A percentile compares a stretch with the other conserved stretches of the same genome.
Conservation (phyloP, 2,888 invertebrate species). For the Drosophila phalerata region DNA sequence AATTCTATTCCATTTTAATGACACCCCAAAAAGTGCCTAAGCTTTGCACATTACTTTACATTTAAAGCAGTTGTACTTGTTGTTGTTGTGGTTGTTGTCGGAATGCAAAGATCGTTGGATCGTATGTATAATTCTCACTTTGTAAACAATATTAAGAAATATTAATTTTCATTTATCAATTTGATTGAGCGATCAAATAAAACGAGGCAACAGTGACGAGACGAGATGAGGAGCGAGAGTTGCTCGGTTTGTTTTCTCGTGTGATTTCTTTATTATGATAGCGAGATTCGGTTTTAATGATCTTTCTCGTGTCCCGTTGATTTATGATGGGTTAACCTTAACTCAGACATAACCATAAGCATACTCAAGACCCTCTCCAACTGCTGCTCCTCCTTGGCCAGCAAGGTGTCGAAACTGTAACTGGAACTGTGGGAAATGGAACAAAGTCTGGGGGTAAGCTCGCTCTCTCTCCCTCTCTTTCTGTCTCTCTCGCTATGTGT, state of each 20-base stretch:
- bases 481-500: background rate
- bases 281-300: conserved; percentile 76
- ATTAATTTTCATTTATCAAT: conserved; percentile 85
- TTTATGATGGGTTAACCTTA: conserved; percentile 71
- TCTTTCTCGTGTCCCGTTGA: conserved; percentile 70
- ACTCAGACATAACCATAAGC: conserved; percentile 8
- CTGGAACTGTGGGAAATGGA: conserved; percentile 63
- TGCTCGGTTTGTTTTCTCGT: conserved; percentile 71
- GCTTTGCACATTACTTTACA: conserved; percentile 67
- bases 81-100: conserved; percentile 7
- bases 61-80: conserved; percentile 36
- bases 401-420: conserved; percentile 79
- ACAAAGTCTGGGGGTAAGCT: conserved; percentile 17
- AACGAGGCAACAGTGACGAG: conserved; percentile 17
- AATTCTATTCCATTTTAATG: conserved; percentile 39
- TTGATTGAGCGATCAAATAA: conserved; percentile 85
- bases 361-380: background rate
- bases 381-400: conserved; percentile 20
- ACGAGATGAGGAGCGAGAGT: background rate
- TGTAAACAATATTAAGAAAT: conserved; percentile 85
- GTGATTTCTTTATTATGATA: conserved; percentile 83
- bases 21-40: conserved; percentile 51
- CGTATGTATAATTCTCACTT: conserved; percentile 83
- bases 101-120: conserved; percentile 55
- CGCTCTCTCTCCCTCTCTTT: background rate